A percentile compares a stretch with the other conserved stretches of the same genome.
These are phyloP conservation scores for Nephotettix cincticeps DNA, from an alignment of 1,140 invertebrate genomes.

Conservation along the genomic window DNA sequence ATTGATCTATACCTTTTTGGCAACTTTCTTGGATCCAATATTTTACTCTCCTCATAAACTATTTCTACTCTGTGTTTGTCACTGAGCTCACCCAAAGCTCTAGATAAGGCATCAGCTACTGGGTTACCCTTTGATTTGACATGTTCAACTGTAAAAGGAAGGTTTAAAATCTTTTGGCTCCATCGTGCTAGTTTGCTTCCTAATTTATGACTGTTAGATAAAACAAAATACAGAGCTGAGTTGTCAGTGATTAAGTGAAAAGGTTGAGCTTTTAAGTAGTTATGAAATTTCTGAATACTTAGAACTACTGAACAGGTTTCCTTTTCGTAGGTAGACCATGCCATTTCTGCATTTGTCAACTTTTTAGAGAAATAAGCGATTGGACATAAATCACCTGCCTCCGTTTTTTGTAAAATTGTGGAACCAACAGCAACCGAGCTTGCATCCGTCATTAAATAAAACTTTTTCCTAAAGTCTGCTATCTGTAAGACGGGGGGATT, in stretches of 20 bases:
- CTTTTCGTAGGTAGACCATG: no score
- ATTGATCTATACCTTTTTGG: no score
- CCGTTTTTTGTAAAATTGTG: no score
- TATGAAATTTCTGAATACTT: neutral
- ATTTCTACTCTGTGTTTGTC: neutral
- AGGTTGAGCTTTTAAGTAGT: neutral
- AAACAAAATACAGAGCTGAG: neutral
- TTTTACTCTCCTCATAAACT: neutral
- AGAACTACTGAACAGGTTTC: neutral
- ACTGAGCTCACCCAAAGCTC: neutral
- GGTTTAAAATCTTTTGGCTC: neutral
- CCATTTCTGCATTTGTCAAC: no score
- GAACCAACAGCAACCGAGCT: no score
- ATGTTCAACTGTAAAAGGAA: neutral
- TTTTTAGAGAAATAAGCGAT: no score
- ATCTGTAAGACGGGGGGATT: no score
- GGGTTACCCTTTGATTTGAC: neutral
- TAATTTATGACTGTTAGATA: neutral
- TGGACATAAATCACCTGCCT: no score
- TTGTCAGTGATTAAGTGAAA: no score
- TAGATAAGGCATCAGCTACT: neutral
- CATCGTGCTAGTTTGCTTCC: neutral
- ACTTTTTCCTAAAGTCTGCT: no score
- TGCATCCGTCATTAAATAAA: no score
- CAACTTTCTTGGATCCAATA: neutral